Evolutionary conservation across 2,113 vertebrate species (phyloP), one percentile per base, ranked within the genome.

Genomic region (Crotalus horridus): DNA sequence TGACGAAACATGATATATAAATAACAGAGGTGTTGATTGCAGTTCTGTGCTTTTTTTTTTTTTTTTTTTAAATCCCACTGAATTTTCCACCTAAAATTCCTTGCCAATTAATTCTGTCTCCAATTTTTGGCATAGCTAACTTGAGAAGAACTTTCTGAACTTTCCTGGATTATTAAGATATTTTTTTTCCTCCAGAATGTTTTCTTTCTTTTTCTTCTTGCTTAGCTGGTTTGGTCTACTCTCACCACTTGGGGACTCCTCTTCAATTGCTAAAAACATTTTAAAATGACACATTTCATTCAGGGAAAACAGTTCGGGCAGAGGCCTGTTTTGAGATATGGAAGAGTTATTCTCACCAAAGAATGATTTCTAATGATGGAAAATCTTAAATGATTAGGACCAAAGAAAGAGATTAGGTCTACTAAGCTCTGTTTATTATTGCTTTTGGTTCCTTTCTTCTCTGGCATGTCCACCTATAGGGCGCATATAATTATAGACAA

Each of bases 41-140:
- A 96, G 89, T 51, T 94, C 87, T 55, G 1, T 10, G 3, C 43
- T 92, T 92, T 61, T 94, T 93, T 86, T 88, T 90, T 55, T 0
- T 2, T n/a, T n/a, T n/a, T n/a, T n/a, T n/a, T n/a, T n/a, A 54
- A 54, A 20, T 2, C 6, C 58, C 58, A 89, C 89, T 94, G 91
- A 93, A 91, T 93, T 95, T 95, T 93, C 91, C 91, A 91, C 94
- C 89, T 93, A 92, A 90, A 95, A 93, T 92, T 91, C 26, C 87
- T 61, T 74, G 85, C 85, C 53, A 90, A 24, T 94, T 92, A 95
- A 95, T 61, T 51, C 91, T 81, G 43, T 90, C 88, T 92, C 92
- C 92, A 51, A 61, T 86, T 64, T 24, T 21, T 85, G 0, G 43
- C 1, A 64, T 61, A 43, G 8, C 0, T 0, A 3, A 61, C 58